Base-by-base conservation (phyloP, 2,888 invertebrate genomes). In the Hyppa rectilinea region DNA sequence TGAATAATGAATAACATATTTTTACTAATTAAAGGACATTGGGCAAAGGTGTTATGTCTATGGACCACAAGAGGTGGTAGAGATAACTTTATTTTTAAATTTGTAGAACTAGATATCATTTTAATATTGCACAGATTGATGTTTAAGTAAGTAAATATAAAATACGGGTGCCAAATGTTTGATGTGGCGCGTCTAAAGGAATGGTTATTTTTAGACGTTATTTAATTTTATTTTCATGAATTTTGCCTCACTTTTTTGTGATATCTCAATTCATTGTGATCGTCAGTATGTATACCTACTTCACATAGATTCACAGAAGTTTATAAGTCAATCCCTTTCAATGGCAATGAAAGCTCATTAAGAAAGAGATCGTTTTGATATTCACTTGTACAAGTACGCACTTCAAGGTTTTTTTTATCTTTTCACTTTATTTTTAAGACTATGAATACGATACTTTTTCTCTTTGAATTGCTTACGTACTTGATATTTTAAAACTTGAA, bases 341-440 rank as follows among this genome's bases (percentile, higher is more conserved):
- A 38, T 10, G 23, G 61, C 20, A 66, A 38, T 38, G 38, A 64
- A 60, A 52, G 50, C 50, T 70, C 49, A 66, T 80, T 80, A 66
- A 17, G 47, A 72, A 70, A 50, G 1, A 59, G 73, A 50, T 64
- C 49, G 50, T 75, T 80, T 50, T 55, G 43, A 70, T 53, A 74
- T 75, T 80, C 70, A 60, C 45, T 49, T 68, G 36, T 34, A 38
- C 14, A 49, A 75, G 77, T 49, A 38, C 12, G 17, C 14, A 60
- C 43, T 68, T 45, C 14, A 56, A 34, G 17, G 17, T 76, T 36
- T 50, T 69, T 26, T 67, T 75, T 55, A 38, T 58, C 36, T 43
- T 31, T 43, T 60, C 31, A 45, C 69, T 7, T 76, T 68, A 55
- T 50, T 59, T 43, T 56, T 36, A 59, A 61, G 23, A 49, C 12